Percentiles rank a stretch among this genome's conserved stretches.
Conservation (phyloP, 2,888 invertebrate species). For the Habrosyne pyritoides region DNA sequence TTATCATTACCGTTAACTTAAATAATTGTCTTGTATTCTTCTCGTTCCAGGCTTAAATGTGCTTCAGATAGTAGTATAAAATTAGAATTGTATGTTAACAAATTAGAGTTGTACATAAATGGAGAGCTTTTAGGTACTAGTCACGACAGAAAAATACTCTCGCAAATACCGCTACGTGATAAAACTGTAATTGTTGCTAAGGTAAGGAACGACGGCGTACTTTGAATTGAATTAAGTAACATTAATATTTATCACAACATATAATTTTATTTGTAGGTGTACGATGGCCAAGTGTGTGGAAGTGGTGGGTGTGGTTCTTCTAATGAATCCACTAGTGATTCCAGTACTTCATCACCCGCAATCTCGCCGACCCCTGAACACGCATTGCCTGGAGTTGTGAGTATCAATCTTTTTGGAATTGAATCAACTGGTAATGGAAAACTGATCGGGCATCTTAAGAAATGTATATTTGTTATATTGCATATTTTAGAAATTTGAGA, state of each 20-base stretch:
- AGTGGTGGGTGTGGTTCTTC: constrained; percentile 79
- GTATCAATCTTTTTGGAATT: constrained; percentile 44
- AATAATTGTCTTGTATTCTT: constrained; percentile 9
- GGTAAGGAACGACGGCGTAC: constrained; percentile 43
- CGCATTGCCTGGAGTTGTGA: constrained; percentile 94
- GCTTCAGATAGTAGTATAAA: constrained; percentile 87
- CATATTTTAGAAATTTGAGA: too few species aligned
- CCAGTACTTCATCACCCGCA: constrained; percentile 96
- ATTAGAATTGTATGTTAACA: constrained; percentile 95
- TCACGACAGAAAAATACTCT: constrained; percentile 94
- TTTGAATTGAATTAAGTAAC: neutral
- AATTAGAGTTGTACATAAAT: constrained; percentile 95
- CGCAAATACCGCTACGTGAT: constrained; percentile 92
- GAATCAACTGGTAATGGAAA: too few species aligned
- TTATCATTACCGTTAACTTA: neutral
- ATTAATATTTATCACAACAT: neutral
- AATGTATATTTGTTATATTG: too few species aligned
- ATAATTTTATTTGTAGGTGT: constrained; percentile 50
- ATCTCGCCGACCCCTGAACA: constrained; percentile 95
- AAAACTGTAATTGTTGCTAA: constrained; percentile 89
- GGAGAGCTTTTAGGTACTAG: constrained; percentile 93
- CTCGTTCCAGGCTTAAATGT: constrained; percentile 72
- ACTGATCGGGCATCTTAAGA: too few species aligned
- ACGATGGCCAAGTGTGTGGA: constrained; percentile 76
- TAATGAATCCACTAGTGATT: constrained; percentile 95